These are phyloP conservation scores for Nomada hirtipes DNA, from an alignment of 2,888 invertebrate species.

Conservation along the genomic window DNA sequence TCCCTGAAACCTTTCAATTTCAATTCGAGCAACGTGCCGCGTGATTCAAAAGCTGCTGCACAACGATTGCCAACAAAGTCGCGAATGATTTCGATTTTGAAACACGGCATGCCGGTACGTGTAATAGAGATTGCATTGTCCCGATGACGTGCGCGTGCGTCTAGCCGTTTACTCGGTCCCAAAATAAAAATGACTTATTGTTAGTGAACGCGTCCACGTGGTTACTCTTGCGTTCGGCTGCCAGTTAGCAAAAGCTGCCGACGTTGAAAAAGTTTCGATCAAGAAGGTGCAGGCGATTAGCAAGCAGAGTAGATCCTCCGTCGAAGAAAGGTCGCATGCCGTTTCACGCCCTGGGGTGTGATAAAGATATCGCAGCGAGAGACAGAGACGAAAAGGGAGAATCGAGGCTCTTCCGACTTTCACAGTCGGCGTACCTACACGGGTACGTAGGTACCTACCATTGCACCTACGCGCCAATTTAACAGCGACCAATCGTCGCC, in stretches of 20 bases:
- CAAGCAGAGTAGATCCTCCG: conserved; percentile 16
- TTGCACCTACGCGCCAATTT: conserved; percentile 81
- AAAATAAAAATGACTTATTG: not conserved
- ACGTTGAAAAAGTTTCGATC: not conserved
- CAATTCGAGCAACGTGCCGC: conserved; percentile 8
- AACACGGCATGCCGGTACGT: conserved; percentile 4
- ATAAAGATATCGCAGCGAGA: conserved; percentile 31
- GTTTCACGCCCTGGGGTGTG: conserved; percentile 45
- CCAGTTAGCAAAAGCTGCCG: not conserved
- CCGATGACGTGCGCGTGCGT: not conserved
- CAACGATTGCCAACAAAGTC: not conserved
- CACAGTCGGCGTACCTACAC: conserved; percentile 77
- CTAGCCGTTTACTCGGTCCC: not conserved
- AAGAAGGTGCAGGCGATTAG: not conserved
- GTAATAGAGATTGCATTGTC: not conserved
- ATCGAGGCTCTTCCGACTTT: conserved; percentile 79
- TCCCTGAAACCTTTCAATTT: not conserved
- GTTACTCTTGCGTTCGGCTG: not conserved
- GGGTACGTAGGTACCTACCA: conserved; percentile 74
- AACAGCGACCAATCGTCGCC: conserved; percentile 81
- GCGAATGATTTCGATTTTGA: conserved; percentile 14
- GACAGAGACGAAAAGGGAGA: conserved; percentile 57
- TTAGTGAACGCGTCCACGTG: not conserved
- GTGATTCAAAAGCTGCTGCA: not conserved
- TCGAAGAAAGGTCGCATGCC: conserved; percentile 43